These are phyloP conservation scores for Drosophila kikkawai DNA, from an alignment of 1,140 invertebrate species.

Conservation along the genomic window DNA sequence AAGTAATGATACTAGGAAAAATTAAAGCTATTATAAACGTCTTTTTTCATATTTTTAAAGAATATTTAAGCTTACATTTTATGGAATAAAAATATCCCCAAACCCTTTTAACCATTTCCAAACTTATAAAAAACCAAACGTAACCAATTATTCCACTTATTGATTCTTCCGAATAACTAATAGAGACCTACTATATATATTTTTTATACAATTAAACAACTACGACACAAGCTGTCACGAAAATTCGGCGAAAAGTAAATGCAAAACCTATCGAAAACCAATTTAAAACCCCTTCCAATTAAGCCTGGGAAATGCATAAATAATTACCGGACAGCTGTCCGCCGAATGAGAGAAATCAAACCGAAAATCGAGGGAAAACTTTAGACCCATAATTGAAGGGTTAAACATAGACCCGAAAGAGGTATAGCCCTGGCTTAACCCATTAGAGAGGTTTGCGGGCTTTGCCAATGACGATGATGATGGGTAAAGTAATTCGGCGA, in stretches of 20 bases:
- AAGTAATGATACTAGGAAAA: slow-evolving; percentile 2
- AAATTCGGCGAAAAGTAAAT: slow-evolving; percentile 11
- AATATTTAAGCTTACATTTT: too few species aligned
- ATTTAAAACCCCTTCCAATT: slow-evolving; percentile 9
- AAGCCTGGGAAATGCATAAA: slow-evolving; percentile 35
- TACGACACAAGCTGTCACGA: slow-evolving; percentile 18
- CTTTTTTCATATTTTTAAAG: neutral
- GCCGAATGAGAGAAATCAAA: slow-evolving; percentile 53
- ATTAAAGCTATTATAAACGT: slow-evolving; percentile 40
- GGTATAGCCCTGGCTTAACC: slow-evolving; percentile 28
- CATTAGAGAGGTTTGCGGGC: slow-evolving; percentile 53
- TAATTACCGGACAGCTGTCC: slow-evolving; percentile 45
- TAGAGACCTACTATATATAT: slow-evolving; percentile 6
- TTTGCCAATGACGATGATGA: slow-evolving; percentile 23
- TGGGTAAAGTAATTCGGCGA: slow-evolving; percentile 40
- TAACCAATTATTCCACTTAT: slow-evolving; percentile 25
- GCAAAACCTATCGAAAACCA: slow-evolving; percentile 18
- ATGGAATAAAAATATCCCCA: too few species aligned
- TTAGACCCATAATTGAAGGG: slow-evolving; percentile 46
- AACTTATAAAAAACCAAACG: neutral
- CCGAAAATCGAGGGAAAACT: slow-evolving; percentile 60
- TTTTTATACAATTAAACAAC: slow-evolving; percentile 40
- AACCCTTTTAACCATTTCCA: neutral
- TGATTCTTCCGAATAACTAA: slow-evolving; percentile 37
- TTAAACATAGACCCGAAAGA: slow-evolving; percentile 14